Conservation (phyloP, 1,140 invertebrate species). For the Meteorus sp. region DNA sequence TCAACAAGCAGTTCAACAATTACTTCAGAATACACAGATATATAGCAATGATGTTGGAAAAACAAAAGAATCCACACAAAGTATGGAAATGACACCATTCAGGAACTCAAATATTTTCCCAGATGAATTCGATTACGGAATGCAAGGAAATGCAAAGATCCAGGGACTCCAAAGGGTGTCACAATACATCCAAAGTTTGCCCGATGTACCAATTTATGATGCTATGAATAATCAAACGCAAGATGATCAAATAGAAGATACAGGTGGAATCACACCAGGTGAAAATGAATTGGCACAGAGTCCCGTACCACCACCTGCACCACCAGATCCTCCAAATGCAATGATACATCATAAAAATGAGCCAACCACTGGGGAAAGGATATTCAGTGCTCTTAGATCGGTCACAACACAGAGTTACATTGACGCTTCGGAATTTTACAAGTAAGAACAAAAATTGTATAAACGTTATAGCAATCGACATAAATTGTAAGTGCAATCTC, state of each 20-base stretch:
- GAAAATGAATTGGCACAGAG: slow-evolving; percentile 36
- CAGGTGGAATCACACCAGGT: background rate
- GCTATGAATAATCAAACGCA: slow-evolving; percentile 32
- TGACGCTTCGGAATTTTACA: slow-evolving; percentile 55
- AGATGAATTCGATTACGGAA: slow-evolving; percentile 14
- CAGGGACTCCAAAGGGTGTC: slow-evolving; percentile 49
- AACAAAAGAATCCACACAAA: slow-evolving; percentile 34
- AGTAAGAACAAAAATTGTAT: too few species aligned
- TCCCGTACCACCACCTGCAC: slow-evolving; percentile 46
- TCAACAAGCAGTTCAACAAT: slow-evolving; percentile 35
- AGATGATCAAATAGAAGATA: slow-evolving; percentile 32
- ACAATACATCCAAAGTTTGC: slow-evolving; percentile 52
- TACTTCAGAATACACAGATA: slow-evolving; percentile 39
- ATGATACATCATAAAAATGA: slow-evolving; percentile 35
- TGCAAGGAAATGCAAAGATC: slow-evolving; percentile 28
- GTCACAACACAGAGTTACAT: slow-evolving; percentile 54
- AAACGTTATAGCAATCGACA: too few species aligned
- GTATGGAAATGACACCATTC: slow-evolving; percentile 47
- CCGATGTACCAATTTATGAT: slow-evolving; percentile 44
- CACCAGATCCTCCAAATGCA: slow-evolving; percentile 43
- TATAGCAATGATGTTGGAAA: slow-evolving; percentile 33
- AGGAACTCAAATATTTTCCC: slow-evolving; percentile 27
- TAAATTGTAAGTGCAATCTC: too few species aligned
- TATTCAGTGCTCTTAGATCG: slow-evolving; percentile 52
- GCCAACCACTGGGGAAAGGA: slow-evolving; percentile 52